phyloP scores from a whole-genome alignment of 1,140 invertebrate species.

The Apis florea region DNA sequence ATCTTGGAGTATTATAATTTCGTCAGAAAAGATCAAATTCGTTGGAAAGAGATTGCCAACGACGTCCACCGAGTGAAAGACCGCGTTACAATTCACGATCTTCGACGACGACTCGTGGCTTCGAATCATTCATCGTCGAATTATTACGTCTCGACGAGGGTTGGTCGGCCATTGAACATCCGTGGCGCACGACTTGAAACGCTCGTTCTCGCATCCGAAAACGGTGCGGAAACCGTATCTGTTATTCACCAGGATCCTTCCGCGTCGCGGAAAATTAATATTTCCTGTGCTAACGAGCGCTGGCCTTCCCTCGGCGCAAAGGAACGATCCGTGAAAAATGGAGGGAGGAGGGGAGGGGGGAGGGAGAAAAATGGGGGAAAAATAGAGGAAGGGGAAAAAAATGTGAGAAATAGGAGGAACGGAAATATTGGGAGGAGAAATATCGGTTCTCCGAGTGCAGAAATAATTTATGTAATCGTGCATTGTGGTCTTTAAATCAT shows the following conservation, averaged over 20 bases:
- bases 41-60: no score
- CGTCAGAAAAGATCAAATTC: no score
- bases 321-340: neutral
- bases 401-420: neutral
- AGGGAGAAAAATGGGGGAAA: no score
- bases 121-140: neutral
- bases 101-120: neutral
- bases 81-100: neutral
- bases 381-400: neutral
- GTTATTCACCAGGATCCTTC: neutral
- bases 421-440: neutral
- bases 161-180: neutral
- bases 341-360: neutral
- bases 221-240: neutral
- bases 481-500: no score
- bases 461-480: no score
- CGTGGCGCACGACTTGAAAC: neutral
- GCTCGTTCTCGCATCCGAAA: neutral
- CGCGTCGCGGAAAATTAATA: slow-evolving; percentile 23
- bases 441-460: no score
- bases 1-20: no score
- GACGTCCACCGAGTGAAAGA: neutral
- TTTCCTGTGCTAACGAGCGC: neutral
- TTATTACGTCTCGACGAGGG: neutral
- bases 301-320: no score